phyloP scores from a whole-genome alignment of 1,140 invertebrate species.

The Drosophila bifasciata region DNA sequence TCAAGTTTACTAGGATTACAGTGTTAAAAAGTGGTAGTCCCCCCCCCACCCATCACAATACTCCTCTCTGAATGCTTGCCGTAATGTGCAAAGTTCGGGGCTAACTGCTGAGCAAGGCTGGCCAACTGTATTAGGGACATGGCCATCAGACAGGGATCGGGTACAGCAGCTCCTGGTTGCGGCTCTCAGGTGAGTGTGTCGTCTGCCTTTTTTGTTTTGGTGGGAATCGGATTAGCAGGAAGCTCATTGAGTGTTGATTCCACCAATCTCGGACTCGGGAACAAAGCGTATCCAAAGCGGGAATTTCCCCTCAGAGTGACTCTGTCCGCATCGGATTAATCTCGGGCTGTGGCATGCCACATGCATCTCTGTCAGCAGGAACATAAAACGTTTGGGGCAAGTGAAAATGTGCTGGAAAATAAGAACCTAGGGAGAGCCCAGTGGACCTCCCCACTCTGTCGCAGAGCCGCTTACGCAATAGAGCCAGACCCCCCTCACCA shows the following conservation, averaged over 20 bases:
- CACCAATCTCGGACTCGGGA: background rate
- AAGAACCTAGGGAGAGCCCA: too few species aligned
- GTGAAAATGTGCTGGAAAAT: too few species aligned
- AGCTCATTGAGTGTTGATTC: conserved; percentile 8
- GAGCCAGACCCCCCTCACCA: background rate
- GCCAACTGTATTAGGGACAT: conserved; percentile 27
- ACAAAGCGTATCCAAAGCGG: conserved; percentile 5
- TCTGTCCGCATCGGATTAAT: conserved; percentile 24
- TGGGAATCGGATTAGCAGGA: conserved; percentile 41
- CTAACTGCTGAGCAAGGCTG: conserved; percentile 25
- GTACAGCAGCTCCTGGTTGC: too few species aligned
- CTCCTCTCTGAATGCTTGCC: conserved; percentile 16
- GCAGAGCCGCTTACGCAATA: too few species aligned
- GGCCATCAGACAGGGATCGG: background rate
- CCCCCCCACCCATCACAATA: background rate
- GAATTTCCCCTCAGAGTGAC: too few species aligned
- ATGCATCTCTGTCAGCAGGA: conserved; percentile 41
- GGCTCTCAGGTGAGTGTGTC: too few species aligned
- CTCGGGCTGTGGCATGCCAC: conserved; percentile 36
- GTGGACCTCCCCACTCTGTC: background rate
- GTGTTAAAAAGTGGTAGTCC: conserved; percentile 51
- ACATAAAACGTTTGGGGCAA: too few species aligned
- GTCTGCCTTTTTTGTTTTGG: too few species aligned
- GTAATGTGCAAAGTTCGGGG: conserved; percentile 48
- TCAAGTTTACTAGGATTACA: conserved; percentile 73